Conservation (phyloP, 2,797 vertebrate genomes). For the Hylomyscus alleni region DNA sequence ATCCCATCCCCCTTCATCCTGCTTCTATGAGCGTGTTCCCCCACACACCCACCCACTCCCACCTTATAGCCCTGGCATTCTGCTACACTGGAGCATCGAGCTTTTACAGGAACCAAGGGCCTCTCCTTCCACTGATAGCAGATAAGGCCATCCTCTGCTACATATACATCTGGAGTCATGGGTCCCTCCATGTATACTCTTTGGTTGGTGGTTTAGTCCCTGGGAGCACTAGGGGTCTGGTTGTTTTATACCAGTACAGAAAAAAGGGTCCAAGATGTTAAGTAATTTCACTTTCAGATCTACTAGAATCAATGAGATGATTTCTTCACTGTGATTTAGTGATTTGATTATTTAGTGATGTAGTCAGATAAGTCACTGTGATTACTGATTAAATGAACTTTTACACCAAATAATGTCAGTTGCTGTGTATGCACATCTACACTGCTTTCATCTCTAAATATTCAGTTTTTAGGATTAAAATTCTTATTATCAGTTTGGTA, state of each 20-base stretch:
- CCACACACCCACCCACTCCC: too few species aligned
- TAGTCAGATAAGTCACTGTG: background rate
- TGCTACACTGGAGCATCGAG: too few species aligned
- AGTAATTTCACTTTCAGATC: conserved; percentile 24
- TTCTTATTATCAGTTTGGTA: background rate
- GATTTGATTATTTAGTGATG: background rate
- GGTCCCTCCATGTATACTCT: too few species aligned
- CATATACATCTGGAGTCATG: too few species aligned
- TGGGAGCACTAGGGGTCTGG: too few species aligned
- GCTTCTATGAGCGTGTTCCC: too few species aligned
- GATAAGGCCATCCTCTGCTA: too few species aligned
- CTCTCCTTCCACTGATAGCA: too few species aligned
- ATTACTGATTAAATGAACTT: conserved; percentile 11
- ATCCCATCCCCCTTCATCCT: too few species aligned
- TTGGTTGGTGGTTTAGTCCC: too few species aligned
- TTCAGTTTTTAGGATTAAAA: conserved; percentile 15
- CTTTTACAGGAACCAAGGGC: too few species aligned
- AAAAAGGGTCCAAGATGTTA: background rate
- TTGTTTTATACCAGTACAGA: background rate
- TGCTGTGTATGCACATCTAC: background rate
- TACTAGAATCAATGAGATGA: background rate
- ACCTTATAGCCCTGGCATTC: too few species aligned
- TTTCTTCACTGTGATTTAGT: conserved; percentile 40
- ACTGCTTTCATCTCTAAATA: background rate
- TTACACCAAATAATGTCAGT: background rate